Conservation (phyloP, 2,113 vertebrate genomes). For the Halichoerus grypus region DNA sequence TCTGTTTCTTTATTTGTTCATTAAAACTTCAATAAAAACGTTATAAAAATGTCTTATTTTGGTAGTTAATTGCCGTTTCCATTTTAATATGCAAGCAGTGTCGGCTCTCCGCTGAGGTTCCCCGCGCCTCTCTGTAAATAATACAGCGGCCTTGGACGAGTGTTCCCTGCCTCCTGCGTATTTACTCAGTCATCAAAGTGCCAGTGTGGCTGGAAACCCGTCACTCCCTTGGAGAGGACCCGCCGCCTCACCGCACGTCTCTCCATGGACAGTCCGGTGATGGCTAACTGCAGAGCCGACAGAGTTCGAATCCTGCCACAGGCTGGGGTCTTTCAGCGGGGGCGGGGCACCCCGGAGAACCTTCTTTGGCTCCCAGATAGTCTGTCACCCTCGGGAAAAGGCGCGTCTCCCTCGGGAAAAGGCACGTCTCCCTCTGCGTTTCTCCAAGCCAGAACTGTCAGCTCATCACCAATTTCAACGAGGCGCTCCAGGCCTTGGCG, state of each 20-base stretch:
- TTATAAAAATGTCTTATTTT: conserved; percentile 85
- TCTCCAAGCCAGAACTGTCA: background rate
- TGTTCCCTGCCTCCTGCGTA: rapidly evolving
- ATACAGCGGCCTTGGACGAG: background rate
- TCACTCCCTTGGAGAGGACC: background rate
- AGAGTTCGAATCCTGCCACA: background rate
- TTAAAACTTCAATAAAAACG: conserved; percentile 86
- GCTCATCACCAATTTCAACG: background rate
- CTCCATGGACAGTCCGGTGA: rapidly evolving
- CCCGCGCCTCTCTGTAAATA: conserved; percentile 72
- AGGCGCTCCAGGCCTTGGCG: background rate
- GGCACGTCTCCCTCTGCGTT: rapidly evolving
- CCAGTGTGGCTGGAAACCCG: rapidly evolving
- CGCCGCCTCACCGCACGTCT: background rate
- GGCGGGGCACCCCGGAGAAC: background rate
- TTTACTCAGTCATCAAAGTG: background rate
- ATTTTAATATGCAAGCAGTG: conserved; percentile 74
- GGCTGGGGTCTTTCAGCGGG: rapidly evolving
- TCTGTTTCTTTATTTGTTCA: conserved; percentile 88
- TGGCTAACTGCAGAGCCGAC: rapidly evolving
- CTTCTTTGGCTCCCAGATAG: background rate
- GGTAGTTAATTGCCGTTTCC: conserved; percentile 83
- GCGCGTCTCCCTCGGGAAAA: background rate
- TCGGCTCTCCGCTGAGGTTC: conserved; percentile 58
- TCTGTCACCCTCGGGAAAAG: rapidly evolving